Conservation (phyloP, 2,888 invertebrate species). For the Ophraella communa region DNA sequence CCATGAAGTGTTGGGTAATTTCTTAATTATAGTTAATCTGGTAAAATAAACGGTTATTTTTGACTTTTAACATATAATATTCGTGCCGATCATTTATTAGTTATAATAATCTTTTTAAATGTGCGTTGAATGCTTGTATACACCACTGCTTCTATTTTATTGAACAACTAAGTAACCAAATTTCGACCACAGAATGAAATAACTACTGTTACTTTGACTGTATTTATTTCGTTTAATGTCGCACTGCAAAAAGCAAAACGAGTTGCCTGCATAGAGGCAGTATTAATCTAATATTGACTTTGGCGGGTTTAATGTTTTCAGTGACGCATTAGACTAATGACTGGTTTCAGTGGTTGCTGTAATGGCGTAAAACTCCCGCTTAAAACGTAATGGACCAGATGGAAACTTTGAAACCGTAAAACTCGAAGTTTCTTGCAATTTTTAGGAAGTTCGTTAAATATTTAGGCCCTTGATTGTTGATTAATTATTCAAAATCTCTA, state of each 20-base stretch:
- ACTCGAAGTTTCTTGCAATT: constrained; percentile 24
- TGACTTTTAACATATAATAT: too few relatives aligned
- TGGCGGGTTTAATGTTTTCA: constrained; percentile 16
- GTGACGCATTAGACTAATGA: constrained; percentile 26
- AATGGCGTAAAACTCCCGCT: constrained; percentile 17
- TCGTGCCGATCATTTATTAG: too few relatives aligned
- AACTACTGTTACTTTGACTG: background rate
- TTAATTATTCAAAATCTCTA: constrained; percentile 28
- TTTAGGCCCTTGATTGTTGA: constrained; percentile 30
- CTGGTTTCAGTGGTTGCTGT: constrained; percentile 6
- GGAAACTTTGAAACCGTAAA: constrained; percentile 27
- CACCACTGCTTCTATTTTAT: background rate
- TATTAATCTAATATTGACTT: constrained; percentile 7
- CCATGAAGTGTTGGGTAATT: too few relatives aligned
- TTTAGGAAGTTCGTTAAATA: constrained; percentile 26
- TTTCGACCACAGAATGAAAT: background rate
- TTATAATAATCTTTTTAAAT: too few relatives aligned
- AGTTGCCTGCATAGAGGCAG: background rate
- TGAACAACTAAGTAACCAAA: background rate
- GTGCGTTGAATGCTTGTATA: too few relatives aligned
- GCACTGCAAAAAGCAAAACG: background rate
- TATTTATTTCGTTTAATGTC: background rate
- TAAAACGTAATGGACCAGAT: constrained; percentile 25
- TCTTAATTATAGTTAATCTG: too few relatives aligned
- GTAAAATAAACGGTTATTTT: too few relatives aligned